phyloP scores from a whole-genome alignment of 2,888 invertebrate species.

The Sminthurides aquaticus region DNA sequence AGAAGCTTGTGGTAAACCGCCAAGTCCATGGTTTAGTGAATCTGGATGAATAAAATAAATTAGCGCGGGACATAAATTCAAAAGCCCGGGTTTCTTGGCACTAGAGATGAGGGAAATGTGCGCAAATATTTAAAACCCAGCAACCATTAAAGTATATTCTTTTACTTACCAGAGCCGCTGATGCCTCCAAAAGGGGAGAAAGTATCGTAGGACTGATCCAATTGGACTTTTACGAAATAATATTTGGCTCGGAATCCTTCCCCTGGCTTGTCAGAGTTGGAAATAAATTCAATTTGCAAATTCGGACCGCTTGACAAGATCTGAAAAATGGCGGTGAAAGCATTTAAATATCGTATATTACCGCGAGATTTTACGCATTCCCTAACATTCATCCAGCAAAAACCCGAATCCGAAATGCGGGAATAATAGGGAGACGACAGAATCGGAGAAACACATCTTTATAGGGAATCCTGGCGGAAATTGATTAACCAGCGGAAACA shows the following conservation, averaged over 20 bases:
- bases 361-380: too few species aligned
- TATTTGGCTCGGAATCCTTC: conserved; percentile 67
- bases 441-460: too few species aligned
- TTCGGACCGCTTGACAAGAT: conserved; percentile 70
- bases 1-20: conserved; percentile 40
- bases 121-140: too few species aligned
- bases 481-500: not conserved
- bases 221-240: conserved; percentile 42
- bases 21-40: conserved; percentile 31
- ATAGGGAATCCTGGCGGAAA: not conserved
- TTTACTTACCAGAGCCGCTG: not conserved
- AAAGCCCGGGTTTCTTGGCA: too few species aligned
- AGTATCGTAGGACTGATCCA: conserved; percentile 19
- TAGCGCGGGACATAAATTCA: not conserved
- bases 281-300: conserved; percentile 73
- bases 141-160: too few species aligned
- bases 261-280: conserved; percentile 70
- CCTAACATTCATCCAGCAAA: too few species aligned
- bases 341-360: too few species aligned
- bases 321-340: conserved; percentile 19
- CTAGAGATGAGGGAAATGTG: too few species aligned
- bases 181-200: not conserved
- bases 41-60: conserved; percentile 24
- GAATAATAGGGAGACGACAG: too few species aligned
- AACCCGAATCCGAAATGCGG: not conserved